Evolutionary conservation across 2,113 vertebrate genomes (phyloP).

Genomic region (Calidris pygmaea): DNA sequence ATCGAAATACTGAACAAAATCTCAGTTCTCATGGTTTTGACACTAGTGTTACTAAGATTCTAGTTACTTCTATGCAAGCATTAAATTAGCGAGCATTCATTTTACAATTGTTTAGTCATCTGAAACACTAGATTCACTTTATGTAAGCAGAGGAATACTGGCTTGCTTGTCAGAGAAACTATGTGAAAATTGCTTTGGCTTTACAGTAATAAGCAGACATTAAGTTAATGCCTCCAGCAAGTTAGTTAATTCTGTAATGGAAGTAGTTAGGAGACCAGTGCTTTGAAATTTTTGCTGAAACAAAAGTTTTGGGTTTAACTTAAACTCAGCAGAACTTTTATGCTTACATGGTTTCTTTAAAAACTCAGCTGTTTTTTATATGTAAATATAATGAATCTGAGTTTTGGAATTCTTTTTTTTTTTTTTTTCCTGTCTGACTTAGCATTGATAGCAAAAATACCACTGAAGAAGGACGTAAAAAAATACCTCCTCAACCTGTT

Average conservation of each 20-base stretch:
- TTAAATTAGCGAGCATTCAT: background rate
- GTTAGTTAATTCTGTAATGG: background rate
- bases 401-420: background rate
- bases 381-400: background rate
- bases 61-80: background rate
- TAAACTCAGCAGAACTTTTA: background rate
- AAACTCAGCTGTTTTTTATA: background rate
- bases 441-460: background rate
- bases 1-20: background rate
- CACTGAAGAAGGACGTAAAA: slow-evolving; percentile 28
- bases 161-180: background rate
- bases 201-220: background rate
- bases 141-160: background rate
- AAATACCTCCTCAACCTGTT: background rate
- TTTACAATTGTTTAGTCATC: background rate
- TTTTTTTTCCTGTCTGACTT: background rate
- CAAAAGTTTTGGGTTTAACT: background rate
- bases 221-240: background rate
- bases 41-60: background rate
- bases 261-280: background rate
- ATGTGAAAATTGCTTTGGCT: background rate
- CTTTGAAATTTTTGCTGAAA: background rate
- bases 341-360: background rate
- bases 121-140: background rate
- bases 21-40: background rate